Evolutionary conservation across 2,797 vertebrate species (phyloP), one percentile per base, ranked within the genome.

Genomic region (Anableps anableps): DNA sequence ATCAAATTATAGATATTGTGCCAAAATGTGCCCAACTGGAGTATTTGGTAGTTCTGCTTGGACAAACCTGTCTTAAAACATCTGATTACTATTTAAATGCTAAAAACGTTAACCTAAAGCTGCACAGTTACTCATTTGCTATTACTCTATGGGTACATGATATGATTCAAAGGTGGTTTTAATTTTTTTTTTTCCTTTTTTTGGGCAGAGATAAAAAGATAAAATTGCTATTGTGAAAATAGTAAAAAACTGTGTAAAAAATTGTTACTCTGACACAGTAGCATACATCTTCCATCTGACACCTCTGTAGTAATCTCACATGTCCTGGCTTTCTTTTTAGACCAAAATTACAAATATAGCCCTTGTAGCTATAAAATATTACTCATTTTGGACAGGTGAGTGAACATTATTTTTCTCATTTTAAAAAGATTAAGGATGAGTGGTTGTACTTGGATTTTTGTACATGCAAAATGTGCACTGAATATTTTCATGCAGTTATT

Each of bases 401-500:
- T 64, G 7, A 34, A 64, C 8, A 41, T 36, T 53, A n/a, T 55
- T 1, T 58, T 21, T 38, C 19, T 41, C 41, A 3, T 68, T 68
- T 68, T 68, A 68, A 23, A 68, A 36, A 68, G 36, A 5, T 45
- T n/a, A n/a, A n/a, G 16, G 23, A 71, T 45, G 23, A 83, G 70
- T 47, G 45, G 29, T 71, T 77, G 38, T 58, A 55, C 31, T 83
- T 71, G 36, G 29, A 43, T 72, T 47, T 47, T 36, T 36, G 41
- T 21, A 48, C 36, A 21, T 55, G 45, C 5, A 13, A 26, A 11
- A 14, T 41, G 23, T 53, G 26, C 11, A 60, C 68, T 34, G 72
- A 29, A 16, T 53, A 4, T 74, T 51, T 72, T 31, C 21, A 34
- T 48, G 23, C 17, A 73, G 48, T 21, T 74, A n/a, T 36, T 29